Conservation (phyloP, 2,797 vertebrate genomes). For the Alauda arvensis region DNA sequence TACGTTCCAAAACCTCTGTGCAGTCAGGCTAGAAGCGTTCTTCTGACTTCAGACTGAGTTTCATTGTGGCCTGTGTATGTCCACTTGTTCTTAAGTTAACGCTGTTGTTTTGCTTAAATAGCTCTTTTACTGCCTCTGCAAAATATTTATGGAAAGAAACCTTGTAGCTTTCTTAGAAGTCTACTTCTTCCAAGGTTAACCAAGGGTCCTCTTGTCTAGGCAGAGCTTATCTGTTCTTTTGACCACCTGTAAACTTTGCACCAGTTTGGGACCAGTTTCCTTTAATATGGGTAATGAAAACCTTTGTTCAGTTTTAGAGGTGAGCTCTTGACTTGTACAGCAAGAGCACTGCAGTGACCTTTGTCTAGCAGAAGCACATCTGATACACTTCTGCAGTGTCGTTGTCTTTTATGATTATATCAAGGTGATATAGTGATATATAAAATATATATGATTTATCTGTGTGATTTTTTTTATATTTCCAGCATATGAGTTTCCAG, state of each 20-base stretch:
- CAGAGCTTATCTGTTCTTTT: not conserved
- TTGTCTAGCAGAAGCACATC: not conserved
- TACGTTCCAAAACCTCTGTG: conserved; percentile 42
- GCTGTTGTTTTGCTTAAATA: not conserved
- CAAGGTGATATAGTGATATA: not conserved
- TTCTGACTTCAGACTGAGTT: conserved; percentile 12
- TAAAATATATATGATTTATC: not conserved
- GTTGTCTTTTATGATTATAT: not conserved
- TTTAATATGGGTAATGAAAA: not conserved
- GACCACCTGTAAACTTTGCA: not conserved
- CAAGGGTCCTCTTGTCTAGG: not conserved
- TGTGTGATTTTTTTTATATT: not conserved
- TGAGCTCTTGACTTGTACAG: not conserved
- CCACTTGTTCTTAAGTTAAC: conserved; percentile 28
- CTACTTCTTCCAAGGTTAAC: not conserved
- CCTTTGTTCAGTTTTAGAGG: not conserved
- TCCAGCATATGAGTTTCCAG: not conserved
- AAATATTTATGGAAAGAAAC: not conserved
- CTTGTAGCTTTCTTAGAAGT: not conserved
- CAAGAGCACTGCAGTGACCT: not conserved
- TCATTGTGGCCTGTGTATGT: conserved; percentile 18
- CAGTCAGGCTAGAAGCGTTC: conserved; percentile 1
- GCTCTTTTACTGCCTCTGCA: not conserved
- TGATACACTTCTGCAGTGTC: not conserved
- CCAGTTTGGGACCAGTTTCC: not conserved